Percentiles rank a stretch among this genome's conserved stretches.
phyloP scores from a whole-genome alignment of 64 coral and sea anemone genomes.

The Montipora capricornis region DNA sequence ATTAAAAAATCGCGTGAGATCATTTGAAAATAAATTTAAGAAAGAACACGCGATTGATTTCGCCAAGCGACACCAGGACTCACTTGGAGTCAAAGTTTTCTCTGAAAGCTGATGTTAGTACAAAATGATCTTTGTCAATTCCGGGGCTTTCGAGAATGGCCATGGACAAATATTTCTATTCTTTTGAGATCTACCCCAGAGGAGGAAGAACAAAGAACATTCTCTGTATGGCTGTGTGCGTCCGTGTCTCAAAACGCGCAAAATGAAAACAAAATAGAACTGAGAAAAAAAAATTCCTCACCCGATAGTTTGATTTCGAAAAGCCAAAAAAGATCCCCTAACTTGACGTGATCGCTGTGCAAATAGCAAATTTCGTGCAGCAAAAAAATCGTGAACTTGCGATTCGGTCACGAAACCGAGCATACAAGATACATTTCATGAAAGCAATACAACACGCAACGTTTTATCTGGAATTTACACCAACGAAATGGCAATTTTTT shows the following conservation, averaged over 20 bases:
- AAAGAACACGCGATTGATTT: conserved; percentile 22
- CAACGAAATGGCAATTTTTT: conserved; percentile 9
- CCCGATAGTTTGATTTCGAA: neutral
- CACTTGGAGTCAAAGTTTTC: no score
- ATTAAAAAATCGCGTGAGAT: conserved; percentile 37
- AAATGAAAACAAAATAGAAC: neutral
- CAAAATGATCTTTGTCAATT: conserved; percentile 11
- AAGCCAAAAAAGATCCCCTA: neutral
- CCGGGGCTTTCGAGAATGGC: neutral
- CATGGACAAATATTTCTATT: neutral
- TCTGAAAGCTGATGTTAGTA: neutral
- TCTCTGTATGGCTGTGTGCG: neutral
- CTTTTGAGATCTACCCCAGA: neutral
- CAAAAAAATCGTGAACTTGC: conserved; percentile 16
- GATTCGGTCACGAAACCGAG: conserved; percentile 32
- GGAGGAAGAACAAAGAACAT: conserved; percentile 39
- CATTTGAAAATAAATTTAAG: conserved; percentile 6
- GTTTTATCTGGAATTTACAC: neutral
- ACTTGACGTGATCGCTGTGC: neutral
- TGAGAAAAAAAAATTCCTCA: neutral
- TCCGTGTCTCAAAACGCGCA: neutral
- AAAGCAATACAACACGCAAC: conserved; percentile 7
- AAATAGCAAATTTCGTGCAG: neutral
- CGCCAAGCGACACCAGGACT: neutral
- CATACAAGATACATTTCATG: neutral